Conservation (phyloP, 2,888 invertebrate species). For the Acanthosepion lycidas region DNA sequence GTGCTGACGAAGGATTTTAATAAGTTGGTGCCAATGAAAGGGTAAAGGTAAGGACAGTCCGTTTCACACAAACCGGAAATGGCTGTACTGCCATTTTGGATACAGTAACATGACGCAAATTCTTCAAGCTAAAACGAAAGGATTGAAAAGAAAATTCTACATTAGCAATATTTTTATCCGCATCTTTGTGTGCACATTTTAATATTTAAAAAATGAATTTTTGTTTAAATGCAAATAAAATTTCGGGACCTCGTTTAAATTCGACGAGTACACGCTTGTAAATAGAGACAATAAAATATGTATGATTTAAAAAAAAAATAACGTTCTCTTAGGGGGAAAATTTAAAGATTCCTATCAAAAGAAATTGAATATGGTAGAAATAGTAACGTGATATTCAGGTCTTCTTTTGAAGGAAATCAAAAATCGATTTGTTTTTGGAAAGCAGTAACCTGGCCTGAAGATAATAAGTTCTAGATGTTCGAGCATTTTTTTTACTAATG, state of each 20-base stretch:
- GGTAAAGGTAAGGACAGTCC: conserved; percentile 50
- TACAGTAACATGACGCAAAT: conserved; percentile 42
- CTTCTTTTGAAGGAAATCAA: too few species aligned
- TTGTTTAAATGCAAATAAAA: too few species aligned
- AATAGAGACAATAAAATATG: background rate
- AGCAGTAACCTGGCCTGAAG: too few species aligned
- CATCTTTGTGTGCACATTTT: too few species aligned
- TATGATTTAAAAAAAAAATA: background rate
- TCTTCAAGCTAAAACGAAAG: background rate
- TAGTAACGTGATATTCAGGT: too few species aligned
- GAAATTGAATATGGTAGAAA: too few species aligned
- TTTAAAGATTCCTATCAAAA: too few species aligned
- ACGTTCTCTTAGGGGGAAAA: background rate
- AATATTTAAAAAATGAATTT: too few species aligned
- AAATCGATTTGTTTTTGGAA: too few species aligned
- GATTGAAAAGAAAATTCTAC: background rate
- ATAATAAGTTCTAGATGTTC: too few species aligned
- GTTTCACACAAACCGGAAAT: conserved; percentile 48
- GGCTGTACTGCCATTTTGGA: background rate
- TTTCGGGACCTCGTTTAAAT: background rate
- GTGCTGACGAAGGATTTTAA: background rate
- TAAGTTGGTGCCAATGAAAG: conserved; percentile 37
- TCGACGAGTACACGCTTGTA: background rate
- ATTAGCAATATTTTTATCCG: too few species aligned
- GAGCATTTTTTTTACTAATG: too few species aligned